A percentile compares a stretch with the other conserved stretches of the same genome.
phyloP scores from a whole-genome alignment of 2,888 invertebrate species.

The Nemotelus pantherinus region DNA sequence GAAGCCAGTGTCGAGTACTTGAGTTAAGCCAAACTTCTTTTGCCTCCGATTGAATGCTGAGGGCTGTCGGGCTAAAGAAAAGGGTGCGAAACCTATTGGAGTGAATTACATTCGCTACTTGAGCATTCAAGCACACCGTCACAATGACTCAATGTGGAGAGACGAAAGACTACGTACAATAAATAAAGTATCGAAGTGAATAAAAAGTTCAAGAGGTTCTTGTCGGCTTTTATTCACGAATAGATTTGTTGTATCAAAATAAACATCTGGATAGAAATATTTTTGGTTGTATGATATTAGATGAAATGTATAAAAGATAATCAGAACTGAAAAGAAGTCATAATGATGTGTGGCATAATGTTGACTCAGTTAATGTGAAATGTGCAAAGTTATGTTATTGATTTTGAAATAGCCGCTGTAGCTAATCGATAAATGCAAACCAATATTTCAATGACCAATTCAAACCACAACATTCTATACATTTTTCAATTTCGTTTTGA shows the following conservation, averaged over 20 bases:
- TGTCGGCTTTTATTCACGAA: conserved; percentile 43
- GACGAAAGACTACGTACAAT: conserved; percentile 27
- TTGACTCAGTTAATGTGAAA: too few relatives aligned
- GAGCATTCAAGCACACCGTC: conserved; percentile 46
- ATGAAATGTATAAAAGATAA: too few relatives aligned
- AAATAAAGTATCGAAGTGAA: conserved; percentile 25
- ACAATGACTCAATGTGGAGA: too few relatives aligned
- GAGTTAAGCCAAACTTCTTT: conserved; percentile 37
- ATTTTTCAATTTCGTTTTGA: too few relatives aligned
- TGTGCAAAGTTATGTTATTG: too few relatives aligned
- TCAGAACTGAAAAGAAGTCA: too few relatives aligned
- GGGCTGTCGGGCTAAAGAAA: conserved; percentile 29
- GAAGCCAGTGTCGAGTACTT: conserved; percentile 26
- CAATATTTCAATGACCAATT: too few relatives aligned
- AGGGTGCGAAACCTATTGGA: conserved; percentile 49
- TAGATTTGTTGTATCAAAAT: conserved; percentile 48
- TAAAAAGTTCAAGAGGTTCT: conserved; percentile 47
- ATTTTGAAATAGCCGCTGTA: too few relatives aligned
- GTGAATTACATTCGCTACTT: conserved; percentile 47
- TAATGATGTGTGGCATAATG: too few relatives aligned
- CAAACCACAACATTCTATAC: too few relatives aligned
- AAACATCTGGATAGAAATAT: conserved; percentile 16
- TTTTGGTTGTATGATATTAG: too few relatives aligned
- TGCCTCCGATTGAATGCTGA: conserved; percentile 16
- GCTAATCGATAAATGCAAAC: too few relatives aligned